These are phyloP conservation scores for Etheostoma spectabile DNA, from an alignment of 2,113 vertebrate species.

Conservation along the genomic window DNA sequence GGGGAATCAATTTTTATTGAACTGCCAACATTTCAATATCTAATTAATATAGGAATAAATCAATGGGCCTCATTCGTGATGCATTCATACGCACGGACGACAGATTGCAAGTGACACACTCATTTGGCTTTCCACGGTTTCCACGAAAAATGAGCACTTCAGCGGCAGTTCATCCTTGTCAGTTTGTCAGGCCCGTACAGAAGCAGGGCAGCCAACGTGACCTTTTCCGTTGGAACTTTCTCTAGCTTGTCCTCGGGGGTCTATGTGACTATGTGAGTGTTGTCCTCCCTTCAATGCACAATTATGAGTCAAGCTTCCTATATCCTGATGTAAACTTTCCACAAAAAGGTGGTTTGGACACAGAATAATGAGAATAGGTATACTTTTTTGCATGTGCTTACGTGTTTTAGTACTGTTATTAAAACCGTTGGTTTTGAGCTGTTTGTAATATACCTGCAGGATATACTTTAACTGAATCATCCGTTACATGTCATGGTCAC, in stretches of 20 bases:
- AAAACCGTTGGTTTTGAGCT: not conserved
- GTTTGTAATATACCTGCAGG: not conserved
- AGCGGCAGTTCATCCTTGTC: not conserved
- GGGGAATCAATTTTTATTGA: not conserved
- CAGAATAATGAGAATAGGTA: not conserved
- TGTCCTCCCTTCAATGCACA: not conserved
- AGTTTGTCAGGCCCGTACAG: not conserved
- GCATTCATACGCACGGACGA: not conserved
- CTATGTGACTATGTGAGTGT: not conserved
- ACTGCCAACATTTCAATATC: conserved; percentile 10
- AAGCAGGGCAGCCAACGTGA: not conserved
- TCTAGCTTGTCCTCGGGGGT: not conserved
- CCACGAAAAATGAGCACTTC: not conserved
- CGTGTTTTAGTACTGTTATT: not conserved
- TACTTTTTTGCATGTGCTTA: not conserved
- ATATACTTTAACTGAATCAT: not conserved
- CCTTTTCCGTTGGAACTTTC: conserved; percentile 25
- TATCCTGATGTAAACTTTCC: not conserved
- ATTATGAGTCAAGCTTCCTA: not conserved
- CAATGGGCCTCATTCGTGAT: not conserved
- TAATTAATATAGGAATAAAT: conserved; percentile 4
- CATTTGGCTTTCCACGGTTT: not conserved
- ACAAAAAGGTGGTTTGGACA: not conserved
- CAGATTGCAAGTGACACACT: not conserved
- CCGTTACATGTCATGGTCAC: not conserved